Evolutionary conservation across 2,888 invertebrate genomes (phyloP).

Genomic region (Serripes groenlandicus): DNA sequence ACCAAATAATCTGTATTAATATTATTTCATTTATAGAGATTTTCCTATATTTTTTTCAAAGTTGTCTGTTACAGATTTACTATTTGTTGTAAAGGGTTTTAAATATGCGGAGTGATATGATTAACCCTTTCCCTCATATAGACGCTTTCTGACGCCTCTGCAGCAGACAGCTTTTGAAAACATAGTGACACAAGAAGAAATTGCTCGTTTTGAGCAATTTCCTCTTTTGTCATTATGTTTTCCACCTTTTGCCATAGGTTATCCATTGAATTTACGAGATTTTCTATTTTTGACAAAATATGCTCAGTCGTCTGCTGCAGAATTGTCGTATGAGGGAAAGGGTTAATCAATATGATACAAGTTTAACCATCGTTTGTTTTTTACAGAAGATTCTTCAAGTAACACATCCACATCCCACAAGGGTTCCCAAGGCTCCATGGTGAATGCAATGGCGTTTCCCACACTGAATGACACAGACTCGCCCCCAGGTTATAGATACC

Average conservation of each 20-base stretch:
- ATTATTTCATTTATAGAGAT: no score
- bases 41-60: no score
- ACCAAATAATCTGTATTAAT: no score
- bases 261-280: background rate
- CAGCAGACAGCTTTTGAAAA: background rate
- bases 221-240: background rate
- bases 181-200: background rate
- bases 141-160: background rate
- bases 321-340: background rate
- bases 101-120: no score
- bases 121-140: background rate
- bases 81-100: no score
- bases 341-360: background rate
- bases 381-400: slow-evolving; percentile 89
- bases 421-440: slow-evolving; percentile 86
- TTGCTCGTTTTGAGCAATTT: background rate
- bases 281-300: background rate
- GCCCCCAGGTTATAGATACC: slow-evolving; percentile 44
- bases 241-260: background rate
- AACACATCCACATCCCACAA: slow-evolving; percentile 89
- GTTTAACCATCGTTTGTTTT: background rate
- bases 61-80: no score
- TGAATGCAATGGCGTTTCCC: slow-evolving; percentile 84
- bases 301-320: background rate
- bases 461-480: slow-evolving; percentile 79